Percentiles rank a stretch among this genome's conserved stretches.
Conservation (phyloP, 2,888 invertebrate genomes). For the Tridacna gigas region DNA sequence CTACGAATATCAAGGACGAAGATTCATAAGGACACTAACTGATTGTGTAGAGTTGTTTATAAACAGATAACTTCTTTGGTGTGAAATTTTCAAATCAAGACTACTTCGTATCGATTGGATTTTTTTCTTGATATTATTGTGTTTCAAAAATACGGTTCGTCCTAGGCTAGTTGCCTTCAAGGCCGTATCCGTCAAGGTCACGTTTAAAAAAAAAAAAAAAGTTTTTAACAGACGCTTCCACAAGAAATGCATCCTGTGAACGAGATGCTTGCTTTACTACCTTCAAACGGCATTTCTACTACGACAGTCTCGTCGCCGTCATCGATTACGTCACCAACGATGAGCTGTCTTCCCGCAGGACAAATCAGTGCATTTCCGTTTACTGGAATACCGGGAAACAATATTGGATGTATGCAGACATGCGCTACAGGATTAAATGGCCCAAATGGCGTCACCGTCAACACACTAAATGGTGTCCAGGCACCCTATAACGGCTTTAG, state of each 20-base stretch:
- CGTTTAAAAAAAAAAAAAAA: background rate
- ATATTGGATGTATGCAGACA: constrained; percentile 45
- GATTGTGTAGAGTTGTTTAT: background rate
- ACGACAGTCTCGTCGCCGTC: constrained; percentile 43
- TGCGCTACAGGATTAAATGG: constrained; percentile 41
- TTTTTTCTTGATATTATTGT: no score
- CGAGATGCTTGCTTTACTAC: constrained; percentile 58
- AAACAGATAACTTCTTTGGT: background rate
- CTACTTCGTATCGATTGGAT: background rate
- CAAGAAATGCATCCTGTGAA: constrained; percentile 48
- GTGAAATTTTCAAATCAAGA: background rate
- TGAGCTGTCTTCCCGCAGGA: constrained; percentile 45
- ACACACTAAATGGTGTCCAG: constrained; percentile 41
- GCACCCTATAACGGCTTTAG: constrained; percentile 38
- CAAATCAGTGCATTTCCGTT: constrained; percentile 50
- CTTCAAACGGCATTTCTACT: constrained; percentile 42
- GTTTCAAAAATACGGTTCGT: no score
- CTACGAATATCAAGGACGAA: constrained; percentile 8
- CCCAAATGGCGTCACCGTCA: background rate
- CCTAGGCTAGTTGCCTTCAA: no score
- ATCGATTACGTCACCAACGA: constrained; percentile 50
- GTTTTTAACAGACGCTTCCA: background rate
- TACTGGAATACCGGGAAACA: constrained; percentile 45
- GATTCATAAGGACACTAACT: background rate
- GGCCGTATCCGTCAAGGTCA: background rate